Evolutionary conservation across 2,797 vertebrate genomes (phyloP), one percentile per base, ranked within the genome.

Genomic region (Muscicapa striata): DNA sequence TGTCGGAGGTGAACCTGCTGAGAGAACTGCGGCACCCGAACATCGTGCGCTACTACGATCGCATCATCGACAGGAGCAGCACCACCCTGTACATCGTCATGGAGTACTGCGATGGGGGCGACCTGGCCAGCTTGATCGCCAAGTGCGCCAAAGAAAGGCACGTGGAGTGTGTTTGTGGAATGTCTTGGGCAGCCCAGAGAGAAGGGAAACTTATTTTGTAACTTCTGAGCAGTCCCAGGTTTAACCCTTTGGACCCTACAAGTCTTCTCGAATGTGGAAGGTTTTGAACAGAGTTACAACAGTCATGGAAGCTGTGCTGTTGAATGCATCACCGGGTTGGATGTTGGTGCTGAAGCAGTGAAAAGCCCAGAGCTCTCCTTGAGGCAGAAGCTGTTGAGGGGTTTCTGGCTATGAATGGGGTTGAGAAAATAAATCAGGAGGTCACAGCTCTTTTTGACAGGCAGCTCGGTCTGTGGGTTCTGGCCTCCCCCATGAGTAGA

Each of bases 31-130:
- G 98, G 49, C 99, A 99, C 83, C 99, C 99, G 2, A 99, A 99
- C 93, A 99, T 99, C 1, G 99, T 99, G 59, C 97, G 98, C 14
- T 99, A 99, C 93, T 98, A 99, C 4, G 99, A 99, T 85, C 98
- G 99, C 52, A 99, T 99, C 96, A 98, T 99, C n/a, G 99, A 99
- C 96, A 96, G 98, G n/a, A 98, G 97, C 26, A 99, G 98, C 95
- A 97, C 98, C 6, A 99, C 98, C 0, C 98, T 99, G 40, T 99
- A 99, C 95, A 99, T 99, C 2, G 98, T 99, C 79, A 99, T 99
- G 99, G 99, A 99, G 97, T 98, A 99, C 95, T 99, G 99, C 4
- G 98, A 99, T 58, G 99, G 99, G 0, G 99, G 99, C 0, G 99
- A 99, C 96, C 98, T 99, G 95, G 98, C 99, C 46, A 98, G 97